Percentiles rank a stretch among this genome's conserved stretches.
Conservation (phyloP, 2,113 vertebrate species). For the Cololabis saira region DNA sequence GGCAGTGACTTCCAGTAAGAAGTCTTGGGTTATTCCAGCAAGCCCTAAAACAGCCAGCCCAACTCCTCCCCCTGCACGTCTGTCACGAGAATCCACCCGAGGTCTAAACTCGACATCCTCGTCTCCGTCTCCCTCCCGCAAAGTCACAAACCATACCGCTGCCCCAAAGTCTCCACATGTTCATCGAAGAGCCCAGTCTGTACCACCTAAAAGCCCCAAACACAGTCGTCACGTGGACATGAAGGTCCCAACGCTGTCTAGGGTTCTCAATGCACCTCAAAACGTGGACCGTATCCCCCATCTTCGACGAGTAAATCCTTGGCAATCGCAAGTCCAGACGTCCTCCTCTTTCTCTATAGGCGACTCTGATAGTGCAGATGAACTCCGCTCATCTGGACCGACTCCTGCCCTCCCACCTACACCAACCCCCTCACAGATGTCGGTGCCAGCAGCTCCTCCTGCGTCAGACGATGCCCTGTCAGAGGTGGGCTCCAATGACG, state of each 20-base stretch:
- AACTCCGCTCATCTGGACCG: slow-evolving; percentile 50
- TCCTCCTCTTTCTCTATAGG: slow-evolving; percentile 88
- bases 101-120: slow-evolving; percentile 78
- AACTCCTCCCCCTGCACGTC: slow-evolving; percentile 46
- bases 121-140: slow-evolving; percentile 85
- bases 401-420: slow-evolving; percentile 46
- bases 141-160: slow-evolving; percentile 58
- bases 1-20: slow-evolving; percentile 52
- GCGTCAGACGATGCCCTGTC: slow-evolving; percentile 65
- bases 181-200: slow-evolving; percentile 82
- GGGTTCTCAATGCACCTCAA: slow-evolving; percentile 84
- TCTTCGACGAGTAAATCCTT: slow-evolving; percentile 85
- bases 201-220: slow-evolving; percentile 87
- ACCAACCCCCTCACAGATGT: slow-evolving; percentile 13
- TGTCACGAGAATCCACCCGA: slow-evolving; percentile 73
- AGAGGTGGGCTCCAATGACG: slow-evolving; percentile 73
- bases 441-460: slow-evolving; percentile 25
- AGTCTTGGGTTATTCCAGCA: slow-evolving; percentile 84
- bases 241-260: slow-evolving; percentile 78
- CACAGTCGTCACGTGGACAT: slow-evolving; percentile 80
- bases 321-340: slow-evolving; percentile 87
- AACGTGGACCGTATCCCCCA: slow-evolving; percentile 91
- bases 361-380: slow-evolving; percentile 52
- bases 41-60: slow-evolving; percentile 68
- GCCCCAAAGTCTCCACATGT: slow-evolving; percentile 80